Conservation (phyloP, 2,888 invertebrate genomes). For the Pachydiplax longipennis region DNA sequence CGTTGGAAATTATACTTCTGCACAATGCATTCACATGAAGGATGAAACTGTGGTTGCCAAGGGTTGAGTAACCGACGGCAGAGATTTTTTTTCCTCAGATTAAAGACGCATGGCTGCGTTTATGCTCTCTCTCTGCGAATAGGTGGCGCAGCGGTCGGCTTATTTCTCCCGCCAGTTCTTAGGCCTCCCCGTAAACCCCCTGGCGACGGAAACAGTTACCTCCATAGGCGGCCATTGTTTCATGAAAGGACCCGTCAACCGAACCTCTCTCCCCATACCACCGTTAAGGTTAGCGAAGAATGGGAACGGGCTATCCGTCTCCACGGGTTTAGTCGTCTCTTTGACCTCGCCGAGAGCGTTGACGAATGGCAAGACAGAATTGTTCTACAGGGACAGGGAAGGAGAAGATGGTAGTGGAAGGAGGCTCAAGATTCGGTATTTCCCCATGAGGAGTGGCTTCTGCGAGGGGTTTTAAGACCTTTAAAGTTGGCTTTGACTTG, state of each 20-base stretch:
- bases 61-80: neutral
- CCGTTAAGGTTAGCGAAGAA: neutral
- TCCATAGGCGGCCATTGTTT: slow-evolving; percentile 30
- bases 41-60: neutral
- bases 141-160: slow-evolving; percentile 30
- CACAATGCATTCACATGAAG: neutral
- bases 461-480: neutral
- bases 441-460: neutral
- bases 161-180: neutral
- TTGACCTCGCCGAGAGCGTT: neutral
- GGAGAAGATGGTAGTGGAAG: neutral
- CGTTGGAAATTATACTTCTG: no score
- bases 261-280: neutral
- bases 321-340: neutral
- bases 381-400: neutral
- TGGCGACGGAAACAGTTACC: slow-evolving; percentile 28
- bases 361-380: neutral
- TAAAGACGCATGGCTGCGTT: slow-evolving; percentile 38
- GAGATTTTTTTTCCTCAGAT: slow-evolving; percentile 15
- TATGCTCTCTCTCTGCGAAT: slow-evolving; percentile 9
- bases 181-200: neutral
- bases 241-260: slow-evolving; percentile 28
- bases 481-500: neutral
- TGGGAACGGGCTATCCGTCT: neutral
- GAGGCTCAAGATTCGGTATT: neutral